phyloP scores from a whole-genome alignment of 2,113 vertebrate species.

The Glareola pratincola region DNA sequence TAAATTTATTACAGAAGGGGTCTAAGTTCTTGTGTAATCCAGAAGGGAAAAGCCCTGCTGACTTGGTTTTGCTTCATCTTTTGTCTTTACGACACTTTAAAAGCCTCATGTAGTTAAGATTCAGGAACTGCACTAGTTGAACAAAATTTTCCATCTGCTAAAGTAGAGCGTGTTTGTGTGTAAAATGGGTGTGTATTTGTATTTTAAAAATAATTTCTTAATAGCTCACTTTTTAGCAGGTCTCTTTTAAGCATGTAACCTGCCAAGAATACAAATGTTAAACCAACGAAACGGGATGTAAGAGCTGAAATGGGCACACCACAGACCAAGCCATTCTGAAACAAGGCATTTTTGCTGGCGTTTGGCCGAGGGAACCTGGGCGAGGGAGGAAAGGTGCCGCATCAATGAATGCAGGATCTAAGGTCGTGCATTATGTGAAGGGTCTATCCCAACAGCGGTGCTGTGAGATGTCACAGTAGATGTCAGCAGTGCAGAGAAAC shows the following conservation, averaged over 20 bases:
- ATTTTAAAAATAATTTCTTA: background rate
- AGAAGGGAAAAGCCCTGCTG: conserved; percentile 63
- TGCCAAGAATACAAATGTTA: background rate
- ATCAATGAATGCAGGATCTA: accelerated
- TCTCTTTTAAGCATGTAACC: background rate
- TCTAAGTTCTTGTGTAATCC: conserved; percentile 62
- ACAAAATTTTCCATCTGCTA: conserved; percentile 26
- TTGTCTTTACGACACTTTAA: conserved; percentile 55
- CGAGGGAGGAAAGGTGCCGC: background rate
- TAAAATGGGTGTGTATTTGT: background rate
- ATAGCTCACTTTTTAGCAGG: background rate
- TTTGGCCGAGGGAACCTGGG: background rate
- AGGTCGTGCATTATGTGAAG: accelerated
- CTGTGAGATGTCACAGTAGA: background rate
- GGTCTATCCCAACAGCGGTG: background rate
- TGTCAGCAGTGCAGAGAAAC: background rate
- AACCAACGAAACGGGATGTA: background rate
- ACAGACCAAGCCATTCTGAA: background rate
- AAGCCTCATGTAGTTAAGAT: conserved; percentile 63
- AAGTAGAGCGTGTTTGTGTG: background rate
- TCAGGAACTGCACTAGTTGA: background rate
- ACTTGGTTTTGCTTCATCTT: conserved; percentile 59
- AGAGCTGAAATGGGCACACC: background rate
- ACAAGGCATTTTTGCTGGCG: background rate
- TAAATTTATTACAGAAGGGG: conserved; percentile 72